A percentile compares a stretch with the other conserved stretches of the same genome.
phyloP scores from a whole-genome alignment of 2,113 vertebrate species.

The Myxocyprinus asiaticus region DNA sequence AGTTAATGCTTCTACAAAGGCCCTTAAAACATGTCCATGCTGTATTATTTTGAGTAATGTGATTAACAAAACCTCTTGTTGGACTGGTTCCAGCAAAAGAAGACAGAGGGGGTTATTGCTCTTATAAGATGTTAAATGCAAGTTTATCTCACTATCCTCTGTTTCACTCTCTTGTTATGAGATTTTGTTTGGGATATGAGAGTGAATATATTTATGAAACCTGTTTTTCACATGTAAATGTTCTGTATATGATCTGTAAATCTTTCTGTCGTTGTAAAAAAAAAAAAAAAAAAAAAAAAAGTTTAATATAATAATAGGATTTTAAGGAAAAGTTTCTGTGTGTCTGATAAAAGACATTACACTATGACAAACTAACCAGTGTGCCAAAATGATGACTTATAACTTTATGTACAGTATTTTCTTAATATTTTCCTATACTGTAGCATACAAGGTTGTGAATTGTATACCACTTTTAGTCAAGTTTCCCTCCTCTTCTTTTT shows the following conservation, averaged over 20 bases:
- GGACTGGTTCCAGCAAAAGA: conserved; percentile 44
- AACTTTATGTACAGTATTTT: conserved; percentile 87
- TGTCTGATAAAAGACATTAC: conserved; percentile 60
- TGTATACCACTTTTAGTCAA: conserved; percentile 59
- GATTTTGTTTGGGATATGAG: neutral
- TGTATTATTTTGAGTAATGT: neutral
- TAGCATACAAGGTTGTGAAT: conserved; percentile 76
- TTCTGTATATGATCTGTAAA: conserved; percentile 63
- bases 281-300: neutral
- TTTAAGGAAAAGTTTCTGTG: conserved; percentile 32
- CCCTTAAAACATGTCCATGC: too few species aligned
- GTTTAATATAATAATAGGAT: conserved; percentile 2
- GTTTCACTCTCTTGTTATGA: conserved; percentile 1
- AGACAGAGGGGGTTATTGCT: neutral
- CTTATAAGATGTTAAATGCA: conserved; percentile 5
- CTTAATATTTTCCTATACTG: conserved; percentile 83
- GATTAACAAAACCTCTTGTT: conserved; percentile 1
- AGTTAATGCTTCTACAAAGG: neutral
- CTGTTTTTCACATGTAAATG: conserved; percentile 38
- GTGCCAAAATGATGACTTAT: conserved; percentile 71
- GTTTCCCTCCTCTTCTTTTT: conserved; percentile 21
- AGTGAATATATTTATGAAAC: conserved; percentile 20
- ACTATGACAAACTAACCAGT: conserved; percentile 62
- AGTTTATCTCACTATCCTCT: neutral
- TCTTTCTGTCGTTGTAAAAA: conserved; percentile 59